Evolutionary conservation across 2,797 vertebrate genomes (phyloP), one percentile per base, ranked within the genome.

Genomic region (Smutsia gigantea): DNA sequence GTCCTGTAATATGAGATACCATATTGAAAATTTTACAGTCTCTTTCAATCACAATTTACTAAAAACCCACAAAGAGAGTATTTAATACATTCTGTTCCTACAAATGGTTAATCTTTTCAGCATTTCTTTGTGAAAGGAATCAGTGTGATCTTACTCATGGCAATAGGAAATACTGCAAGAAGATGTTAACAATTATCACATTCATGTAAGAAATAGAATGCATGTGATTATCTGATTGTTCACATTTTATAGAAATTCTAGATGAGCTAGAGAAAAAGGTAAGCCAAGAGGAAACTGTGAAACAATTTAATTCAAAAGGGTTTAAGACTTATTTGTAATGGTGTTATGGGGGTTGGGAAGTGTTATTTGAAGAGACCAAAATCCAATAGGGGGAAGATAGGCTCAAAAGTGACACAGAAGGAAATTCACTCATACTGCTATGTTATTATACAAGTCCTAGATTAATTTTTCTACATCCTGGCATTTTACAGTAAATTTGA

Each of bases 291-390:
- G 95, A 98, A 96, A 72, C 71, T 78, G 90, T 95, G 64, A 96
- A 94, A 83, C 89, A 94, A 57, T 95, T 98, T 95, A 82, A 96
- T 95, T 96, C 95, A 92, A 81, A 92, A 96, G 27, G 39, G 49
- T 96, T 97, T 96, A 57, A 96, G 95, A 96, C 21, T 77, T 34
- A 83, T 21, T 18, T 74, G 84, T 64, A 31, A 85, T 66, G 64
- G 64, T 94, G 29, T 96, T 21, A 78, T 55, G 87, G 69, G 83
- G 31, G 31, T n/a, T 94, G 51, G 85, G 1, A 7, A 74, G 15
- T 94, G 68, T 85, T 89, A 74, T 66, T 66, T 39, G 92, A 17
- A 64, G 90, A 95, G 12, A 93, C 34, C 2, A 10, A 79, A 97
- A 95, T 95, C 5, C 2, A 81, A 0, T 78, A 53, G 14, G 12